Evolutionary conservation across 2,113 vertebrate genomes (phyloP).

Genomic region (Romanogobio albipinnatus): DNA sequence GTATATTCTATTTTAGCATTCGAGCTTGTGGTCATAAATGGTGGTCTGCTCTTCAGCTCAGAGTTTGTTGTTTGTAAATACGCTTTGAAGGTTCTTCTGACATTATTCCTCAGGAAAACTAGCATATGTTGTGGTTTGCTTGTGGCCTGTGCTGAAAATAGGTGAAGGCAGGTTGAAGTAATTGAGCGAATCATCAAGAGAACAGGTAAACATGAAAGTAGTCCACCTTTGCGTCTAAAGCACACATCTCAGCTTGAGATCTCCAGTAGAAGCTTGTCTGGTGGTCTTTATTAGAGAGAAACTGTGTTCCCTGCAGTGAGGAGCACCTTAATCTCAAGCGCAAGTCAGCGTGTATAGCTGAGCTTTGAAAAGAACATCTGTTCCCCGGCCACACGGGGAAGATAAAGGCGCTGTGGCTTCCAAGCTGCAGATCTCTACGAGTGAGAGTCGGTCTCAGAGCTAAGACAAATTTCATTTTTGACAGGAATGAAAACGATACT

Average conservation of each 20-base stretch:
- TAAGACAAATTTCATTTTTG: no score
- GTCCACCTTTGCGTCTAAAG: background rate
- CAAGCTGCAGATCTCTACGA: background rate
- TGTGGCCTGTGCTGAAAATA: background rate
- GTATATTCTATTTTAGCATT: background rate
- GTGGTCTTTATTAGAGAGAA: slow-evolving; percentile 20
- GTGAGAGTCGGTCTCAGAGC: no score
- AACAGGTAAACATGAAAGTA: slow-evolving; percentile 15
- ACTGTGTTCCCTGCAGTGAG: slow-evolving; percentile 10
- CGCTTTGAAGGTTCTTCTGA: background rate
- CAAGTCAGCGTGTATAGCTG: slow-evolving; percentile 8
- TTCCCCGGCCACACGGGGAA: background rate
- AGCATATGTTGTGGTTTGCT: background rate
- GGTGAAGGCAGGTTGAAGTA: background rate
- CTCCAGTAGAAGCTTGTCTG: slow-evolving; percentile 17
- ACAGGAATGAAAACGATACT: no score
- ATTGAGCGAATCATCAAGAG: slow-evolving; percentile 13
- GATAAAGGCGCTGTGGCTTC: slow-evolving; percentile 21
- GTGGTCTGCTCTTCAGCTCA: background rate
- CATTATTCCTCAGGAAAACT: background rate
- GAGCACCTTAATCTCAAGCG: slow-evolving; percentile 38
- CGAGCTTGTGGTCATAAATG: background rate
- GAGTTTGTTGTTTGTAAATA: slow-evolving; percentile 12
- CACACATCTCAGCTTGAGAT: background rate
- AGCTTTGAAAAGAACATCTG: slow-evolving; percentile 26